Base-by-base conservation (phyloP, 2,113 vertebrate species). In the Hemiprocne comata region DNA sequence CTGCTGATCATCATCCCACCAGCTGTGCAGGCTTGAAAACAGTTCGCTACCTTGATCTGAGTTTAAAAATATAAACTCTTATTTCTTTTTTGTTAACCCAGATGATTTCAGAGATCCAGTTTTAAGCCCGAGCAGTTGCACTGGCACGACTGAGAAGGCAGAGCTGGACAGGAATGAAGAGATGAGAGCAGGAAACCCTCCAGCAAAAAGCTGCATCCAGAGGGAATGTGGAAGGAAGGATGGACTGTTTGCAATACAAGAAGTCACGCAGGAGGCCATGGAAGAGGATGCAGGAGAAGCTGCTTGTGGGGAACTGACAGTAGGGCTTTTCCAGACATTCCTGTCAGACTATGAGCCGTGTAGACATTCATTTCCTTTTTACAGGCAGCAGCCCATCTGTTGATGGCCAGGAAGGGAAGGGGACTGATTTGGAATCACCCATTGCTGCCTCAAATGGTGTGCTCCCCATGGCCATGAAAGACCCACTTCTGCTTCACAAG, bases 261-360 rank as follows among this genome's bases (percentile, higher is more conserved):
- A 92, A 96, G 58, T 95, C 85, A 91, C 65, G 26, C 89, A 76
- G 72, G 92, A 95, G 90, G 90, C 82, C 55, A 8, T 58, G 61
- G 84, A 69, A 87, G 69, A 95, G 90, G 90, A 93, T 62, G 55
- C 78, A 89, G 74, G 82, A 57, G 40, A 81, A 85, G 78, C 84
- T 97, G 94, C 78, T 95, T 25, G 44, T 81, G 91, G 71, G 50
- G 66, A 94, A 74, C 82, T 14, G 9, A 93, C 67, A 46, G 77
- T 6, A 89, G 89, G 81, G 53, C 92, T 93, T 85, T 90, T 94
- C 62, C 87, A 97, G 93, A 87, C 67, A 69, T 69, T 82, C 77
- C 90, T 85, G 74, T 93, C 92, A 94, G 69, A 62, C 83, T 44
- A 3, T 0, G 5, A 89, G 70, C 89, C 48, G 4, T 36, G 62